These are phyloP conservation scores for Centruroides sculpturatus DNA, from an alignment of 1,140 invertebrate genomes.

Conservation along the genomic window DNA sequence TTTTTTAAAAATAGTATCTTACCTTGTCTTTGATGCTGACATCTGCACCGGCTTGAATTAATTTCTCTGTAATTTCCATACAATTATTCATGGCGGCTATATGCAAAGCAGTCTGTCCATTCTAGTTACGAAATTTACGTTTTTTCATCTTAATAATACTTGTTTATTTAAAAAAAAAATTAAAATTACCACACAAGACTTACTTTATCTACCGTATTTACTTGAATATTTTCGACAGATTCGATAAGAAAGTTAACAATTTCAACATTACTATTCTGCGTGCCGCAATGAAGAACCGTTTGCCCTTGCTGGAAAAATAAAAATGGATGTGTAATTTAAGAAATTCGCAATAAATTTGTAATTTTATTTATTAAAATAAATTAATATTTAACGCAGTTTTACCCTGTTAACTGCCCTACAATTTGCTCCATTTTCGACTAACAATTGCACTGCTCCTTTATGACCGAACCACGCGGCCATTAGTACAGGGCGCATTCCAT, in stretches of 20 bases:
- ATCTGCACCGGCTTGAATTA: conserved; percentile 28
- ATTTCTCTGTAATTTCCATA: conserved; percentile 26
- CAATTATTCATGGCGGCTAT: conserved; percentile 29
- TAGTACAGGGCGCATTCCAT: conserved; percentile 60
- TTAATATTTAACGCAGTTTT: conserved; percentile 13
- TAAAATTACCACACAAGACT: background rate
- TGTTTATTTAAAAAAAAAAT: background rate
- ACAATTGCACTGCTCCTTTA: conserved; percentile 49
- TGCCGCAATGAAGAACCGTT: conserved; percentile 50
- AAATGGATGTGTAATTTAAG: background rate
- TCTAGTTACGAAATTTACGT: conserved; percentile 15
- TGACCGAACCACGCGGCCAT: conserved; percentile 73
- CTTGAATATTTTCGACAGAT: conserved; percentile 38
- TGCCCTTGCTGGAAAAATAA: conserved; percentile 44
- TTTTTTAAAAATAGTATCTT: too few species aligned
- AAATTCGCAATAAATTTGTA: too few species aligned
- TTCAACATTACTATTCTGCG: conserved; percentile 44
- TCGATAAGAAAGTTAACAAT: conserved; percentile 44
- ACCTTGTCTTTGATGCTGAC: conserved; percentile 31
- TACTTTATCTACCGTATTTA: conserved; percentile 43
- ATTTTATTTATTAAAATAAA: too few species aligned
- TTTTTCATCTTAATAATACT: background rate
- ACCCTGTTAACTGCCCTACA: conserved; percentile 61
- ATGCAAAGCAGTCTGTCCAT: conserved; percentile 29
- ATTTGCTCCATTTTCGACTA: conserved; percentile 57